Evolutionary conservation across 2,888 invertebrate species (phyloP).

Genomic region (Tenthredo scrophulariae): DNA sequence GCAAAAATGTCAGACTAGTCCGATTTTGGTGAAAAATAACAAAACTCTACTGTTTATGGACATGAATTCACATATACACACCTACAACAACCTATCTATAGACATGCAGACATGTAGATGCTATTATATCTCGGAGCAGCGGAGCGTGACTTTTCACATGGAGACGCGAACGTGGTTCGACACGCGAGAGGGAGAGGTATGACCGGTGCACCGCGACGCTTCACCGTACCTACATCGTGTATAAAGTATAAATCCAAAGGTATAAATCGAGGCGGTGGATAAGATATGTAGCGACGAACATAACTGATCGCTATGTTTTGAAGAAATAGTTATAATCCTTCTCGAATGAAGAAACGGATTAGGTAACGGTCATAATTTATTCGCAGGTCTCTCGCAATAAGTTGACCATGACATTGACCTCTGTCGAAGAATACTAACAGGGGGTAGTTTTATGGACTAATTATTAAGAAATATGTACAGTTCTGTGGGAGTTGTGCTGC

Average conservation of each 20-base stretch:
- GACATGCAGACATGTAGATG: background rate
- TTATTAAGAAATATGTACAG: background rate
- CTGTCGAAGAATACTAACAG: background rate
- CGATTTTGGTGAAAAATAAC: background rate
- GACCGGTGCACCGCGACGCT: conserved; percentile 32
- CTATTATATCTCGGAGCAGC: conserved; percentile 62
- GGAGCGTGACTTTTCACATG: conserved; percentile 75
- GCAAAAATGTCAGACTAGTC: background rate
- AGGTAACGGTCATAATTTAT: background rate
- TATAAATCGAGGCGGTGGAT: conserved; percentile 8
- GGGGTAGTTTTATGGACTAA: background rate
- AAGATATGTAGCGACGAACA: background rate
- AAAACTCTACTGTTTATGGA: background rate
- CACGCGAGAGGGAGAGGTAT: conserved; percentile 20
- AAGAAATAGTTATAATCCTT: background rate
- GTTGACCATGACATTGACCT: conserved; percentile 4
- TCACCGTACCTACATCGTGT: conserved; percentile 12
- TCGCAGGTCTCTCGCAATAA: background rate
- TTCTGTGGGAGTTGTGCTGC: background rate
- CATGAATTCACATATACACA: background rate
- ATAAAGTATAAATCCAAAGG: conserved; percentile 3
- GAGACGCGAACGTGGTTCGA: conserved; percentile 58
- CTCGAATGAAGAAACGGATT: background rate
- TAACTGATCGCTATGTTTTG: background rate
- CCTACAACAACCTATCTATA: conserved; percentile 12